Evolutionary conservation across 2,888 invertebrate genomes (phyloP).

Genomic region (Tenthredo mesomela): DNA sequence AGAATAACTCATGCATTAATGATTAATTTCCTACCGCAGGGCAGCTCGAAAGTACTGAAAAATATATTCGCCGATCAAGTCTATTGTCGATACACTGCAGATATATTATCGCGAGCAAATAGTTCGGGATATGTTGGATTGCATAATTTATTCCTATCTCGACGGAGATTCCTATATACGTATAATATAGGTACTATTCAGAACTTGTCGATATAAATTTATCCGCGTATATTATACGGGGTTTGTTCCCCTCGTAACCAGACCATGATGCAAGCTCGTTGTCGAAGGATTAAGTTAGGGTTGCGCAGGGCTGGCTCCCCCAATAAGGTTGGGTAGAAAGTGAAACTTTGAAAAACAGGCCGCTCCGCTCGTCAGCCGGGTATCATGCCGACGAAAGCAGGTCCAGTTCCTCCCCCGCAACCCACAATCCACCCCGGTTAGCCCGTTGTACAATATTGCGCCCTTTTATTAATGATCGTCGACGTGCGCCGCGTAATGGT

Average conservation of each 20-base stretch:
- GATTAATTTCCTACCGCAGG: slow-evolving; percentile 35
- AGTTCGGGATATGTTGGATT: neutral
- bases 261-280: slow-evolving; percentile 10
- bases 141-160: neutral
- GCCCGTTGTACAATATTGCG: slow-evolving; percentile 74
- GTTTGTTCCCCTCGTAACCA: neutral
- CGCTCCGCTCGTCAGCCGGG: slow-evolving; percentile 22
- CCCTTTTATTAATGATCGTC: slow-evolving; percentile 74
- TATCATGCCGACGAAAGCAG: slow-evolving; percentile 24
- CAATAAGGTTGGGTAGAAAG: slow-evolving; percentile 16
- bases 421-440: slow-evolving; percentile 31
- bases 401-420: neutral
- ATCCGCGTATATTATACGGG: neutral
- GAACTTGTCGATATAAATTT: neutral
- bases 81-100: neutral
- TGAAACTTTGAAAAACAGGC: slow-evolving; percentile 44
- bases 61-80: slow-evolving; percentile 9
- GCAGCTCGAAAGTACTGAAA: neutral
- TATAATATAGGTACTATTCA: neutral
- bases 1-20: slow-evolving; percentile 31
- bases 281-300: slow-evolving; percentile 26
- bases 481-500: slow-evolving; percentile 67
- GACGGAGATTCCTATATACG: neutral
- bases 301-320: slow-evolving; percentile 6
- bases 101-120: neutral